Conservation (phyloP, 2,113 vertebrate genomes). For the Hoplias malabaricus region DNA sequence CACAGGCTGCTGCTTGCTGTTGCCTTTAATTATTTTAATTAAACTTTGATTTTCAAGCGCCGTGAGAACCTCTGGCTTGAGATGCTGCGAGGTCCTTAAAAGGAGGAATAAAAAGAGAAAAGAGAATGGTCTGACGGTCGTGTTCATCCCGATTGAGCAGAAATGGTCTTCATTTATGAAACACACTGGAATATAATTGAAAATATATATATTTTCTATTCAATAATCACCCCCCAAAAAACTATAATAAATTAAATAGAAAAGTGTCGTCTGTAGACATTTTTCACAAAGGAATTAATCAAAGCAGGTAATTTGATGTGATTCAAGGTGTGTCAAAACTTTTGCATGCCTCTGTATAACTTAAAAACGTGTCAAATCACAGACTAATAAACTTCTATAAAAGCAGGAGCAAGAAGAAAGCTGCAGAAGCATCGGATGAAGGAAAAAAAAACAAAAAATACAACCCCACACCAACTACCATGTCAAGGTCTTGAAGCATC, state of each 20-base stretch:
- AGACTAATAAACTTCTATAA: no score
- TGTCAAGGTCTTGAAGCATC: slow-evolving; percentile 79
- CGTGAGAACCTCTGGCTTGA: slow-evolving; percentile 80
- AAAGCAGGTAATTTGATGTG: no score
- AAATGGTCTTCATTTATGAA: no score
- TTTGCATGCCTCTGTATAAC: slow-evolving; percentile 55
- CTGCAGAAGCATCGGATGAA: slow-evolving; percentile 52
- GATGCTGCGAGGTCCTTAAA: slow-evolving; percentile 73
- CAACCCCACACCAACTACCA: slow-evolving; percentile 62
- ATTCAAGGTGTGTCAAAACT: no score
- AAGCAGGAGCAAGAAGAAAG: slow-evolving; percentile 66
- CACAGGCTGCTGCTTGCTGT: slow-evolving; percentile 95
- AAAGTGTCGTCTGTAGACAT: no score
- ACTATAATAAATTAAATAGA: no score
- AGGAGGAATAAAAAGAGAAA: slow-evolving; percentile 56
- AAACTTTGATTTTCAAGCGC: slow-evolving; percentile 89
- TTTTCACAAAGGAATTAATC: no score
- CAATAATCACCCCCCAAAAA: no score
- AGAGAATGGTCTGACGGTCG: slow-evolving; percentile 70
- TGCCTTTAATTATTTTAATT: slow-evolving; percentile 98
- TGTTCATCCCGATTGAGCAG: no score
- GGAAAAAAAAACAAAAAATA: slow-evolving; percentile 25
- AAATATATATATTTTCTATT: no score
- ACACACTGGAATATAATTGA: no score
- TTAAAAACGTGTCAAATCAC: no score